Percentiles rank a stretch among this genome's conserved stretches.
phyloP scores from a whole-genome alignment of 2,888 invertebrate species.

The Synergus gifuensis region DNA sequence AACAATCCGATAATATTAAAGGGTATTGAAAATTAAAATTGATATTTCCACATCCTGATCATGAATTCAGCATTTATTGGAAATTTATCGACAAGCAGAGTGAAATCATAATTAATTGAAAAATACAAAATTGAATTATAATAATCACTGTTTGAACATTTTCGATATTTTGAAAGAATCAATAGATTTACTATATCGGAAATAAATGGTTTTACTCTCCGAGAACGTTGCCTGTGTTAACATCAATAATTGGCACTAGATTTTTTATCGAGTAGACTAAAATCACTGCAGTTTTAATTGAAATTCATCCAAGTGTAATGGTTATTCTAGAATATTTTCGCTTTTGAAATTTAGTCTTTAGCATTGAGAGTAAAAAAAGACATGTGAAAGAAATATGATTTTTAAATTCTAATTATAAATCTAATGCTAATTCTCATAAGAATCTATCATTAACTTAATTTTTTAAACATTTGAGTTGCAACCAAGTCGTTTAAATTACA shows the following conservation, averaged over 20 bases:
- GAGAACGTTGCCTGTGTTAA: neutral
- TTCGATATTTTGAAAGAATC: neutral
- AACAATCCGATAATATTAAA: neutral
- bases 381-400: neutral
- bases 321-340: neutral
- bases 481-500: neutral
- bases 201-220: neutral
- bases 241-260: neutral
- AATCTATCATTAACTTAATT: neutral
- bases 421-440: neutral
- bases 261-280: neutral
- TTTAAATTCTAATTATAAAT: neutral
- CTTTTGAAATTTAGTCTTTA: neutral
- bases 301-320: neutral
- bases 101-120: neutral
- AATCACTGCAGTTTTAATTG: neutral
- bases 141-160: neutral
- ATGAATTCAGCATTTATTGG: neutral
- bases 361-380: neutral
- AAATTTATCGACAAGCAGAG: neutral
- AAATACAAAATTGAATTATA: neutral
- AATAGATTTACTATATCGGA: neutral
- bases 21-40: slow-evolving; percentile 28
- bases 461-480: neutral
- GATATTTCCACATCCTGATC: neutral